Evolutionary conservation across 2,888 invertebrate species (phyloP).

Genomic region (Drosophila anomelani): DNA sequence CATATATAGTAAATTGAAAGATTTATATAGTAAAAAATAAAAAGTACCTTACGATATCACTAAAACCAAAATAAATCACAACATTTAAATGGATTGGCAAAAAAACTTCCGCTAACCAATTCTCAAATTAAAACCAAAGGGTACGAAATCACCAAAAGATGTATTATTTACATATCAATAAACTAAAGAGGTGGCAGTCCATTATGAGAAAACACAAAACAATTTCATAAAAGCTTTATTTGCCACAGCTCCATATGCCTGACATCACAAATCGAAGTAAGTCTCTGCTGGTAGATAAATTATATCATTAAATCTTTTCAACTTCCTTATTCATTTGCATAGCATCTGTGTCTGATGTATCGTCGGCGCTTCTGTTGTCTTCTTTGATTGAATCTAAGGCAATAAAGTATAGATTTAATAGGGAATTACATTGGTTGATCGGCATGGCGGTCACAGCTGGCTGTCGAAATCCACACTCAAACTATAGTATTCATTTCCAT

Average conservation of each 20-base stretch:
- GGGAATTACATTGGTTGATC: conserved; percentile 34
- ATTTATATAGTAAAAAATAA: background rate
- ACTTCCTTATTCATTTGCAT: conserved; percentile 60
- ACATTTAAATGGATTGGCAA: conserved; percentile 3
- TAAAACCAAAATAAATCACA: background rate
- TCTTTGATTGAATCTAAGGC: conserved; percentile 58
- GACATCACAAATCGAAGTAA: conserved; percentile 39
- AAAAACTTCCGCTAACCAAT: background rate
- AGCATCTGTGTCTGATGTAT: conserved; percentile 35
- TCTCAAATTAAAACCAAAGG: background rate
- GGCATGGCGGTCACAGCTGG: conserved; percentile 18
- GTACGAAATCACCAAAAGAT: conserved; percentile 2
- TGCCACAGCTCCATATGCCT: conserved; percentile 17
- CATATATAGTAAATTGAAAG: background rate
- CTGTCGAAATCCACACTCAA: conserved; percentile 2
- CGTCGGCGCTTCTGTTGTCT: conserved; percentile 42
- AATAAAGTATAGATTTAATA: conserved; percentile 50
- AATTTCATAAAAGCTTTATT: conserved; percentile 39
- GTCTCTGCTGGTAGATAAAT: conserved; percentile 43
- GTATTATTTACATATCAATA: conserved; percentile 32
- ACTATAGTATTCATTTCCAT: conserved; percentile 17
- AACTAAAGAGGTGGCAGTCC: conserved; percentile 30
- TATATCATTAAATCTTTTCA: conserved; percentile 53
- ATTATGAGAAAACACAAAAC: conserved; percentile 30
- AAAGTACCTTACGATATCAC: background rate